A percentile compares a stretch with the other conserved stretches of the same genome.
Evolutionary conservation across 2,797 vertebrate genomes (phyloP).

Genomic region (Coracias cyanogaster): DNA sequence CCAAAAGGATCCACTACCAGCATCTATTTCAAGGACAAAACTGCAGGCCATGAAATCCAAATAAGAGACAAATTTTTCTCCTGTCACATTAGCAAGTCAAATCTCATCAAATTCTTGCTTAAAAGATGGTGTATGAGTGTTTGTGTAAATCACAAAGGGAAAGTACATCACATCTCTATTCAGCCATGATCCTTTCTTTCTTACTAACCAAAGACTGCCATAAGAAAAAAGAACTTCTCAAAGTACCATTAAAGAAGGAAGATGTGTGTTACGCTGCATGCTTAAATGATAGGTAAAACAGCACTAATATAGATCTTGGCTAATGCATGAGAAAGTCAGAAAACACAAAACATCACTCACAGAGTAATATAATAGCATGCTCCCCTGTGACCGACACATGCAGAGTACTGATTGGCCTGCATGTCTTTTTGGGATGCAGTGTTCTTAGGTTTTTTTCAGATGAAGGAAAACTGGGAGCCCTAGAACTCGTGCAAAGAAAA

Average conservation of each 20-base stretch:
- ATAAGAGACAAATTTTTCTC: neutral
- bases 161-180: neutral
- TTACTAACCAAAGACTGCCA: neutral
- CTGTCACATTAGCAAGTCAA: neutral
- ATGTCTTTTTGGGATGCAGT: constrained; percentile 17
- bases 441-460: constrained; percentile 36
- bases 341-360: constrained; percentile 36
- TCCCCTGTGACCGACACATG: neutral
- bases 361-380: neutral
- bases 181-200: neutral
- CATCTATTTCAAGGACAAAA: neutral
- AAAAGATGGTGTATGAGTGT: neutral
- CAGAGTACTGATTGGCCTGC: constrained; percentile 14
- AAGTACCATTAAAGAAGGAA: neutral
- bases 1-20: neutral
- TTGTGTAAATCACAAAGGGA: neutral
- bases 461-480: constrained; percentile 51
- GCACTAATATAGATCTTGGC: constrained; percentile 7
- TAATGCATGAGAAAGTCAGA: constrained; percentile 25
- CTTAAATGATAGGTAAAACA: neutral
- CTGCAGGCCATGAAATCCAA: neutral
- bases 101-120: neutral
- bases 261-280: neutral
- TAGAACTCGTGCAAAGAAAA: constrained; percentile 66
- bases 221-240: neutral